Evolutionary conservation across 2,113 vertebrate species (phyloP), one percentile per base, ranked within the genome.

Genomic region (Lathamus discolor): DNA sequence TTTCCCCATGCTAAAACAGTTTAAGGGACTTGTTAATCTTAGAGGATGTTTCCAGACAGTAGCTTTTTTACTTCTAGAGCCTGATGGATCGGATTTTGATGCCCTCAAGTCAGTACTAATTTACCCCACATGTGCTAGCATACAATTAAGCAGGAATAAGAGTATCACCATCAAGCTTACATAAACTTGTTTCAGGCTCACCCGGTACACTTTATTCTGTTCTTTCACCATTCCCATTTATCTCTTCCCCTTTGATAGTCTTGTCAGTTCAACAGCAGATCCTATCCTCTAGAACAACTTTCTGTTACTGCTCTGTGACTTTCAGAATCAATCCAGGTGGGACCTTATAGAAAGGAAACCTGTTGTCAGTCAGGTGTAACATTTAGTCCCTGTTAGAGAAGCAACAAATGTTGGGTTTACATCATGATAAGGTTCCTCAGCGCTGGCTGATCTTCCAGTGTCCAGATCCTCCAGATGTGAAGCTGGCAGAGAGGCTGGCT

Each of bases 81-180:
- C 31, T 93, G 73, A 39, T 72, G 79, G 79, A 78, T 92, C 76
- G 93, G 83, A 88, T 95, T 96, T 95, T 96, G 80, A 78, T 79
- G 86, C 80, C 92, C 77, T 79, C 51, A 62, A 93, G 93, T 90
- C 76, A 94, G 80, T 86, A 95, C 64, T 89, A 96, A 88, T 90
- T 93, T 90, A 57, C 48, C 69, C 39, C 41, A 76, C 35, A 33
- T 86, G 77, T 5, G 7, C 57, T 86, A 84, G 92, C 44, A 14
- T 88, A 79, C 48, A 28, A 92, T 81, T 89, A 93, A 73, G 33
- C 70, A 79, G 81, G 83, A 94, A 86, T 48, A 91, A 83, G 86
- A 49, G 33, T 81, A 59, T 84, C 62, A 64, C 73, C 3, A 2
- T 73, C 57, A 48, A 88, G 80, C 48, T 62, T 82, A 92, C 0